Evolutionary conservation across 2,113 vertebrate genomes (phyloP).

Genomic region (Sciurus niger): DNA sequence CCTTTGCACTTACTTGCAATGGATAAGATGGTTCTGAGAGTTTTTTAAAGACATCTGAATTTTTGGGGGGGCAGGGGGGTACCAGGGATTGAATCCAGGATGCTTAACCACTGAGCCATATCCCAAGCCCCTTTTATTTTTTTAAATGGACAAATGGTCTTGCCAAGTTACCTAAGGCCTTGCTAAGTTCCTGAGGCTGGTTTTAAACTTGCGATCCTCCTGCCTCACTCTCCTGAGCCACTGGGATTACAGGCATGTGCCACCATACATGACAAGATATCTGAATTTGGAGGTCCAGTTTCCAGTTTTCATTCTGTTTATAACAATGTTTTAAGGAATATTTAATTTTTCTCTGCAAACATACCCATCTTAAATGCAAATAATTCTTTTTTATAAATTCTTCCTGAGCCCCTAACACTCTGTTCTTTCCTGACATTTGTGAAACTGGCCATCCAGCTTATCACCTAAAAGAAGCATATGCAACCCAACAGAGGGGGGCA

Average conservation of each 20-base stretch:
- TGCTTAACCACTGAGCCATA: no score
- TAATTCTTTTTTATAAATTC: conserved; percentile 9
- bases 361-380: neutral
- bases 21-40: neutral
- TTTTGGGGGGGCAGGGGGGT: no score
- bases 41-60: neutral
- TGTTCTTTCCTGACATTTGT: neutral
- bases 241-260: no score
- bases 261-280: neutral
- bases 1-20: neutral
- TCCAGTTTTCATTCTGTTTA: conserved; percentile 18
- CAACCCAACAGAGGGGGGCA: neutral
- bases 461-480: neutral
- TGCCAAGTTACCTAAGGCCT: no score
- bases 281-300: neutral
- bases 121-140: no score
- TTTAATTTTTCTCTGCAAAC: conserved; percentile 26
- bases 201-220: no score
- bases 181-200: no score
- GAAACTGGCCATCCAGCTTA: neutral
- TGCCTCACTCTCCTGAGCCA: no score
- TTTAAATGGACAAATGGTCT: no score
- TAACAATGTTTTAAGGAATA: neutral
- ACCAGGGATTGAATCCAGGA: no score
- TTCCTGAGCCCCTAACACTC: neutral